Conservation (phyloP, 2,113 vertebrate genomes). For the Rhinoptilus africanus region DNA sequence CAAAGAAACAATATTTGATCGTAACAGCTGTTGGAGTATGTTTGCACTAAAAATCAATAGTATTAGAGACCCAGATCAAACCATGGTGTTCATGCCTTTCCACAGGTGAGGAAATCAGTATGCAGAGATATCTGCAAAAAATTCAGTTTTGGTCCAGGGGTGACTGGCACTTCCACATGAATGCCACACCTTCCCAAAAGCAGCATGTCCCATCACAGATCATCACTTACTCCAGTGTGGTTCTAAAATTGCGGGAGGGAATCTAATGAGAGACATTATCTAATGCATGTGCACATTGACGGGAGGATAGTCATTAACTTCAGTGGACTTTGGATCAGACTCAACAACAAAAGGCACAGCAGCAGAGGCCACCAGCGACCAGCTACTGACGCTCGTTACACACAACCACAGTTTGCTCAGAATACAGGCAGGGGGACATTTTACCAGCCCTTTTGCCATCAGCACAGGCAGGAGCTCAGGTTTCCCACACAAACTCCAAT, state of each 20-base stretch:
- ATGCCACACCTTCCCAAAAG: background rate
- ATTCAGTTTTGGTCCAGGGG: background rate
- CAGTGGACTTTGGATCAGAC: background rate
- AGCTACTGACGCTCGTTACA: rapidly evolving
- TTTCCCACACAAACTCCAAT: background rate
- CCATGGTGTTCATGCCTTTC: background rate
- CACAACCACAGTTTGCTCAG: background rate
- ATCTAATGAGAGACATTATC: background rate
- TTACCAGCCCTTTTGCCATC: background rate
- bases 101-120: background rate
- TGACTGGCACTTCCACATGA: background rate
- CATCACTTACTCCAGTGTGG: background rate
- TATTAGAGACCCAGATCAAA: background rate
- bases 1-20: background rate
- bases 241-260: background rate
- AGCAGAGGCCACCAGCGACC: background rate
- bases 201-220: background rate
- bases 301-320: background rate
- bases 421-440: background rate
- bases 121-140: background rate
- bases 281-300: background rate
- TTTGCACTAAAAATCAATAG: background rate
- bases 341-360: background rate
- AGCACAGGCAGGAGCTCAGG: background rate
- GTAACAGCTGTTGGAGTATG: background rate